Percentiles rank a stretch among this genome's conserved stretches.
phyloP scores from a whole-genome alignment of 1,140 invertebrate genomes.

The Brachionus koreanus region DNA sequence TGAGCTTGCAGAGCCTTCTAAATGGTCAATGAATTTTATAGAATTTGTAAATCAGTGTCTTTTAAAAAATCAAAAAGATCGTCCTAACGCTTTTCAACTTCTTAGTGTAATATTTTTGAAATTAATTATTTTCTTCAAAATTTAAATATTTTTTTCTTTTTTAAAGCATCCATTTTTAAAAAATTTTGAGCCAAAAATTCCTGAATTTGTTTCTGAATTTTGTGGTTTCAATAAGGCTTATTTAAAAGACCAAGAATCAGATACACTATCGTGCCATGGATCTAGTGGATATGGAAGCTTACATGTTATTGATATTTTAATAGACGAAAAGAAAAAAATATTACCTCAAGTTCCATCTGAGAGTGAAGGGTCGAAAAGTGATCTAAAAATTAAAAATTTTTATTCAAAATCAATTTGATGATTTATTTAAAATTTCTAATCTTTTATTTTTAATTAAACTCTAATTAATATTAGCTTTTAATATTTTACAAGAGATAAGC shows the following conservation, averaged over 20 bases:
- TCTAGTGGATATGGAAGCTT: not conserved
- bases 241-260: not conserved
- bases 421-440: no score
- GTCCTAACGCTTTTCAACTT: not conserved
- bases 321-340: no score
- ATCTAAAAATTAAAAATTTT: no score
- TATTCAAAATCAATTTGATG: no score
- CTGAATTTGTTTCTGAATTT: not conserved
- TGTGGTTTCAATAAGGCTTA: not conserved
- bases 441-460: no score
- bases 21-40: slow-evolving; percentile 77
- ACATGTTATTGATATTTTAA: no score
- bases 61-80: not conserved
- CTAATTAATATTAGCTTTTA: no score
- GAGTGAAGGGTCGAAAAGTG: no score
- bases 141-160: not conserved
- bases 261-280: not conserved
- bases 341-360: no score
- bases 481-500: no score
- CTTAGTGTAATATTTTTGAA: not conserved
- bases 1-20: slow-evolving; percentile 61
- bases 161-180: not conserved
- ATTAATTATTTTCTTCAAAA: not conserved
- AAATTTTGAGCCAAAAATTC: not conserved
- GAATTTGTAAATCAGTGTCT: slow-evolving; percentile 76